These are phyloP conservation scores for Tetanocera ferruginea DNA, from an alignment of 2,888 invertebrate species.

Conservation along the genomic window DNA sequence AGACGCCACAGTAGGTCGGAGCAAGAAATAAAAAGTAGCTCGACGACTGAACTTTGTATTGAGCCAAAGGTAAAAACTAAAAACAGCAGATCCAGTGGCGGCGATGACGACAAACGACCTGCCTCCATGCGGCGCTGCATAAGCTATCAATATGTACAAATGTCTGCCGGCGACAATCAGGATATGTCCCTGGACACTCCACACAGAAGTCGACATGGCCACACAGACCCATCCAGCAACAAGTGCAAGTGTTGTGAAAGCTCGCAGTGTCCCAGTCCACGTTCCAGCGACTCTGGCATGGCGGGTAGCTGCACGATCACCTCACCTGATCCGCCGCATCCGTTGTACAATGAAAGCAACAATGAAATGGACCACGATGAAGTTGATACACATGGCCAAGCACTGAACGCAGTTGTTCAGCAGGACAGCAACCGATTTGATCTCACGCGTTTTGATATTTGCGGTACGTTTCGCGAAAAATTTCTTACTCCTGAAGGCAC, in stretches of 20 bases:
- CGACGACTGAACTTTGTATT: constrained; percentile 58
- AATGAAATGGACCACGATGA: constrained; percentile 54
- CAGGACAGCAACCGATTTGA: constrained; percentile 48
- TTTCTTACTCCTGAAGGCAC: constrained; percentile 61
- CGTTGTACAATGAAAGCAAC: not conserved
- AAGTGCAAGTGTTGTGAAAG: constrained; percentile 75
- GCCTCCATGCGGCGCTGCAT: constrained; percentile 70
- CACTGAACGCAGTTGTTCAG: constrained; percentile 13
- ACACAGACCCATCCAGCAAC: constrained; percentile 41
- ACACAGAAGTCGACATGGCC: constrained; percentile 11
- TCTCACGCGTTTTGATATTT: constrained; percentile 65
- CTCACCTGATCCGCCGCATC: constrained; percentile 75
- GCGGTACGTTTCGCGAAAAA: constrained; percentile 68
- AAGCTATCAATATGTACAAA: constrained; percentile 71
- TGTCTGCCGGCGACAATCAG: constrained; percentile 48
- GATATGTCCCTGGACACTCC: not conserved
- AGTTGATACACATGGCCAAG: constrained; percentile 62
- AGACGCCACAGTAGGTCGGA: not conserved
- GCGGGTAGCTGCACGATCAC: constrained; percentile 85
- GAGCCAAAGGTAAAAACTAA: constrained; percentile 44
- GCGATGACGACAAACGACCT: constrained; percentile 46
- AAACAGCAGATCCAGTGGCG: constrained; percentile 64
- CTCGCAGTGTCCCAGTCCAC: constrained; percentile 77
- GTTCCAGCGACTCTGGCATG: constrained; percentile 85
- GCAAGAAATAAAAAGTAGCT: constrained; percentile 41